Conservation (phyloP, 2,888 invertebrate species). For the Rhingia campestris region DNA sequence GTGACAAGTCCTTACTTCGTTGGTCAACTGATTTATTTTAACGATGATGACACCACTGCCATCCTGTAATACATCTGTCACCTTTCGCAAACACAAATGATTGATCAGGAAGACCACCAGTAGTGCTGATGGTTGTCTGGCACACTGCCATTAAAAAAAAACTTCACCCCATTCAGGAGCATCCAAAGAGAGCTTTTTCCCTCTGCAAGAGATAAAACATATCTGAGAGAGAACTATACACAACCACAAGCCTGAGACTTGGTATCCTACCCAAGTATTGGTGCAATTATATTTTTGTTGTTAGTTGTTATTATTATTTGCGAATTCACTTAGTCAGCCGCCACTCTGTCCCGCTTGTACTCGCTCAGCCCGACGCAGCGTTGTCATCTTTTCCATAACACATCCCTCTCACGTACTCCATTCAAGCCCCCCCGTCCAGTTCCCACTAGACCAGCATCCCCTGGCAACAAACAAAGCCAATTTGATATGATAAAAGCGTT, state of each 20-base stretch:
- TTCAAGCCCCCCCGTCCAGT: slow-evolving; percentile 28
- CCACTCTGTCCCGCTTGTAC: slow-evolving; percentile 31
- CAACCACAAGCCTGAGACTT: slow-evolving; percentile 12
- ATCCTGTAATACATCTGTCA: no score
- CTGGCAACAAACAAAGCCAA: slow-evolving; percentile 76
- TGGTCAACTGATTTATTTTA: no score
- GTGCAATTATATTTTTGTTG: slow-evolving; percentile 70
- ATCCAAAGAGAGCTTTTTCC: slow-evolving; percentile 12
- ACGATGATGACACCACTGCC: no score
- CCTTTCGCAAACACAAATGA: no score
- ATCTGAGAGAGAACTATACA: slow-evolving; percentile 15
- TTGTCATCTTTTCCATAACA: slow-evolving; percentile 32
- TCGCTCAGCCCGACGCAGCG: slow-evolving; percentile 20
- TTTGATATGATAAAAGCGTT: slow-evolving; percentile 77
- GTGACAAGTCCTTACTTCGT: no score
- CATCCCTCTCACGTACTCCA: slow-evolving; percentile 47
- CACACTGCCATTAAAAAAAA: not conserved
- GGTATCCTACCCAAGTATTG: slow-evolving; percentile 31
- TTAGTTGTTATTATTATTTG: slow-evolving; percentile 72
- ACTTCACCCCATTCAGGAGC: slow-evolving; percentile 22
- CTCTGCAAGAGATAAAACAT: slow-evolving; percentile 19
- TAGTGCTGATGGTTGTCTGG: not conserved
- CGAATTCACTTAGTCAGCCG: slow-evolving; percentile 71
- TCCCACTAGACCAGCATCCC: slow-evolving; percentile 5
- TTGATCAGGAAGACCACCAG: no score